Evolutionary conservation across 2,797 vertebrate species (phyloP), one percentile per base, ranked within the genome.

Genomic region (Eulemur coronatus): DNA sequence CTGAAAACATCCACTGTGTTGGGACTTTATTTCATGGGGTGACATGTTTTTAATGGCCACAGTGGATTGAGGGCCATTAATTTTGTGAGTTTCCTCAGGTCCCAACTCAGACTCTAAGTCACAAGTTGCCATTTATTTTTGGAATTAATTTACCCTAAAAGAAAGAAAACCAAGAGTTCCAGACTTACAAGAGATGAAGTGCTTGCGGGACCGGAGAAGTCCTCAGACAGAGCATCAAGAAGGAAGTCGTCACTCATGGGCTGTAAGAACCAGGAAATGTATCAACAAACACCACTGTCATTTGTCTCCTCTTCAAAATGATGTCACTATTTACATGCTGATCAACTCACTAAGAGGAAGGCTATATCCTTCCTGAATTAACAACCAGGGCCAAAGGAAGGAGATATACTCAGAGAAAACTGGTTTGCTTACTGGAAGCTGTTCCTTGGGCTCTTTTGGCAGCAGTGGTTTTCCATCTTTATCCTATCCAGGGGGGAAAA

Each of bases 391-490:
- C 52, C 63, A 72, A 57, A 41, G 35, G 70, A 92, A 86, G 96
- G 33, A 93, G 63, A 84, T 0, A 78, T 0, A n/a, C 26, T 73
- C 46, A 92, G 38, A 90, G 55, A 75, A 97, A 92, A 48, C 33
- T 57, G 14, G 41, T 33, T 96, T 76, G 72, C 98, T 98, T 96
- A 99, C 98, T 84, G 97, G 84, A 24, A 96, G 33, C 1, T 97
- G 97, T 93, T 98, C 97, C 95, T 98, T 97, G 13, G 93, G 78
- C 38, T 94, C 84, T 97, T 98, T 97, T 17, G 97, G 92, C 28
- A 93, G 86, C 20, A 98, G 95, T 72, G 98, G 97, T 96, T 98
- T 98, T 95, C 98, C 98, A 91, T 98, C 98, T 97, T 99, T 97
- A 97, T 96, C 98, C 99, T 99, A 65, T 15, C 14, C 15, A 14